Evolutionary conservation across 2,797 vertebrate genomes (phyloP).

Genomic region (Lindbergichthys nudifrons): DNA sequence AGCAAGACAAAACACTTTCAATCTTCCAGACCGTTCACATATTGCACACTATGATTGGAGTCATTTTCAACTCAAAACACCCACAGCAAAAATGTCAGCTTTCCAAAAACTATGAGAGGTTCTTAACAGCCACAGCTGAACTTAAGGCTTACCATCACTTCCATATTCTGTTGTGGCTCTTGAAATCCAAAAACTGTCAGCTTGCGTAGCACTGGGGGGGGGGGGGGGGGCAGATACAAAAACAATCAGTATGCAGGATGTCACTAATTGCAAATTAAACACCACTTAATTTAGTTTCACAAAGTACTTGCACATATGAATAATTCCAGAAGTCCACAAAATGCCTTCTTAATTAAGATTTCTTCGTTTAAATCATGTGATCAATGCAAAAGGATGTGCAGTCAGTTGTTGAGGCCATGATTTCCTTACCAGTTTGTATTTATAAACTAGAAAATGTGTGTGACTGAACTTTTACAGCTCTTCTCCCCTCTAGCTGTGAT

Average conservation of each 20-base stretch:
- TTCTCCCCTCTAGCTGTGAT: too few relatives aligned
- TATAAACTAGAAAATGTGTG: neutral
- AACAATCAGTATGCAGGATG: neutral
- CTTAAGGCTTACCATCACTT: conserved; percentile 93
- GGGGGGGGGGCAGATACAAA: neutral
- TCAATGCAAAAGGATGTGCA: neutral
- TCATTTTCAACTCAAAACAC: conserved; percentile 48
- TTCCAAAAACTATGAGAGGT: conserved; percentile 25
- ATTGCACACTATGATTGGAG: conserved; percentile 44
- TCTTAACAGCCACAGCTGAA: conserved; percentile 16
- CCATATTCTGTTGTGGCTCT: conserved; percentile 92
- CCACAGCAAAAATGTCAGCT: conserved; percentile 42
- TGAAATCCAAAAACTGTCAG: conserved; percentile 96
- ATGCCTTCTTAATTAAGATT: neutral
- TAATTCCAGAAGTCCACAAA: conserved; percentile 6
- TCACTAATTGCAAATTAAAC: neutral
- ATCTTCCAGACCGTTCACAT: conserved; percentile 57
- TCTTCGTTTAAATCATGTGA: neutral
- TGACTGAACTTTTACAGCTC: too few relatives aligned
- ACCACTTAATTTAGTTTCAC: conserved; percentile 12
- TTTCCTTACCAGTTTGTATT: neutral
- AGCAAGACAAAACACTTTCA: conserved; percentile 60
- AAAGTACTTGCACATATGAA: conserved; percentile 18
- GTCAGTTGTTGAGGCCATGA: neutral
- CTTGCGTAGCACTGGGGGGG: conserved; percentile 90